Evolutionary conservation across 2,797 vertebrate species (phyloP), one percentile per base, ranked within the genome.

Genomic region (Hirundo rustica): DNA sequence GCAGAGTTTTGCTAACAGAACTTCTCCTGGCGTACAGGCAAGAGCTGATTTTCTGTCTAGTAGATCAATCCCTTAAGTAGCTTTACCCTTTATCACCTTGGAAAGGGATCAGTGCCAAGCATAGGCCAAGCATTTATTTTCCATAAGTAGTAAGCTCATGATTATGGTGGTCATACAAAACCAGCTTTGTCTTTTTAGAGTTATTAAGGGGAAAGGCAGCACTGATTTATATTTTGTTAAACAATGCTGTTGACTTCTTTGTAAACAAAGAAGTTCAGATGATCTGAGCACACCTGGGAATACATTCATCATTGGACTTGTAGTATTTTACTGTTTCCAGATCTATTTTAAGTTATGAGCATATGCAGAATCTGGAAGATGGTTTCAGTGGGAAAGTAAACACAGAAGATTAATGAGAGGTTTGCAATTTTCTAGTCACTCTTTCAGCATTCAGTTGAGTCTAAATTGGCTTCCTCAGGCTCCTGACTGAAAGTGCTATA

Each of bases 21-120:
- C 48, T 85, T 89, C 65, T 89, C 29, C 65, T 79, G 62, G 44
- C 0, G 0, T 34, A 48, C 76, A 73, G 26, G 53, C 55, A 93
- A 67, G 62, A 86, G 53, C 79, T 94, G 82, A 81, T 92, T 92
- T 89, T 91, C 85, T 79, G 47, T 78, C 60, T 94, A 53, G 36
- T 21, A 70, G 60, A 93, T 75, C 92, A 86, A 88, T 92, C 82
- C 91, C 66, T 84, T 94, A 92, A 94, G 91, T 84, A 96, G 76
- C 47, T 96, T 92, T 95, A 91, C 64, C 54, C 79, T 93, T 92
- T 91, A 84, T 92, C 85, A 94, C 94, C 89, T 96, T 93, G 85
- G 45, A 94, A 95, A 84, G 25, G 54, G 40, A 94, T 86, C 66
- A 50, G 73, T 76, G 73, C 72, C 87, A 93, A 93, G 47, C 47